phyloP scores from a whole-genome alignment of 1,140 invertebrate species.

The Amphibalanus amphitrite region DNA sequence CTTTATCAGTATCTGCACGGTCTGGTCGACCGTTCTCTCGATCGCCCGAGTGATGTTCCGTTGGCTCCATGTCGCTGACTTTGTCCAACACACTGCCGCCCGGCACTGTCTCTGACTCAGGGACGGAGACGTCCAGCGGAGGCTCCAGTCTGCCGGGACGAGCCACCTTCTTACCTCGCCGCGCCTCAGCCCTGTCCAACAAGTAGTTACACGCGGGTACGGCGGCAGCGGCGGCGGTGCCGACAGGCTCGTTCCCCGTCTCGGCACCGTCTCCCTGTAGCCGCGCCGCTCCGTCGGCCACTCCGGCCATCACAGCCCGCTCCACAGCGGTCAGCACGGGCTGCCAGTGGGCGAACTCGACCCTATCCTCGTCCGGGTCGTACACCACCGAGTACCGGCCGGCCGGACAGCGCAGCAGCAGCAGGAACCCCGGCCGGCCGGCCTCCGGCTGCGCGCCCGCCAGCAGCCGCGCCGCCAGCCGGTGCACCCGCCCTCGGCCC shows the following conservation, averaged over 20 bases:
- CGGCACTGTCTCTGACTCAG: background rate
- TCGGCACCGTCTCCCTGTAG: background rate
- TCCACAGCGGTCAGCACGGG: background rate
- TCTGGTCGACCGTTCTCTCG: too few relatives aligned
- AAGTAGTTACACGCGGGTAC: background rate
- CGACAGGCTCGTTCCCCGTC: too few relatives aligned
- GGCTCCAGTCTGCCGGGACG: background rate
- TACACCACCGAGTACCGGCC: background rate
- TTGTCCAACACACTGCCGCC: too few relatives aligned
- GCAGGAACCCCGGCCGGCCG: background rate
- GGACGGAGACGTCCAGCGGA: background rate
- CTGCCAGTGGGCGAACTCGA: background rate
- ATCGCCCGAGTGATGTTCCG: too few relatives aligned
- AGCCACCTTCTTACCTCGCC: background rate
- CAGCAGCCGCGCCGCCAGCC: background rate
- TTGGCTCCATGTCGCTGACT: too few relatives aligned
- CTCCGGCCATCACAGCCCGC: background rate
- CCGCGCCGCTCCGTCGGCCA: background rate
- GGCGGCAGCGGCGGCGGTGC: background rate
- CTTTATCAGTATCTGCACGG: too few relatives aligned
- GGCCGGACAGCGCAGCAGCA: background rate
- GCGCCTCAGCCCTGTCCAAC: background rate
- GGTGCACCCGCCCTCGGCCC: background rate
- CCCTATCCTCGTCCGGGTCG: background rate
- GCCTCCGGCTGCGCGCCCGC: too few relatives aligned